Evolutionary conservation across 2,113 vertebrate species (phyloP), one percentile per base, ranked within the genome.

Genomic region (Hippopotamus amphibius): DNA sequence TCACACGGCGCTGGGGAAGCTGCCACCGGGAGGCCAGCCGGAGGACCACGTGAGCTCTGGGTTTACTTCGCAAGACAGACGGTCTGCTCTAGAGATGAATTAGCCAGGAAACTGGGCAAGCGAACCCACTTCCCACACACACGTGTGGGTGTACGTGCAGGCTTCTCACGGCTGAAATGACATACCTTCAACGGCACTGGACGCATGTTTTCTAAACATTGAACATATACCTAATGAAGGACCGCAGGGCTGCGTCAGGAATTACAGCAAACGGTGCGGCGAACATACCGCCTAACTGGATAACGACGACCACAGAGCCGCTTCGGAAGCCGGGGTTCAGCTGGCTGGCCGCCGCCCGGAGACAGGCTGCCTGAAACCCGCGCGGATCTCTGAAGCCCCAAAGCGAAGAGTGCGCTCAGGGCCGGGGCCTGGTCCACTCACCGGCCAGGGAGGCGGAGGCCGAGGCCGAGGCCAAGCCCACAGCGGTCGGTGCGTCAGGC

Each of bases 341-440:
- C 92, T 63, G 80, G 55, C 46, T 28, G 66, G 28, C 77, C 50
- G 10, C 9, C 4, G 33, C 21, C 37, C 19, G 46, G 41, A 71
- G 21, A 46, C 5, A 37, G 17, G 43, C 59, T 7, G 19, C 41
- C 41, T 6, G 43, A 53, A 46, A 30, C 69, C 21, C 0, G 9
- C 55, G 0, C 0, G 30, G 28, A 46, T 12, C 74, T 30, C 50
- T 0, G 43, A 22, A 46, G 43, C 43, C 0, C 15, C 0, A 0
- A 41, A 21, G 15, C 76, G 14, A 5, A 26, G 92, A 41, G 1
- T 84, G 41, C 2, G 0, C 16, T 2, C 2, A 2, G 1, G 7
- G 53, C 37, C 37, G 37, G 37, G 37, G 37, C 37, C 37, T 37
- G 37, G 37, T 37, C 37, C 37, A 37, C 37, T 37, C 2, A 5